Percentiles rank a stretch among this genome's conserved stretches.
These are phyloP conservation scores for Drosophila truncata DNA, from an alignment of 1,140 invertebrate genomes.

Conservation along the genomic window DNA sequence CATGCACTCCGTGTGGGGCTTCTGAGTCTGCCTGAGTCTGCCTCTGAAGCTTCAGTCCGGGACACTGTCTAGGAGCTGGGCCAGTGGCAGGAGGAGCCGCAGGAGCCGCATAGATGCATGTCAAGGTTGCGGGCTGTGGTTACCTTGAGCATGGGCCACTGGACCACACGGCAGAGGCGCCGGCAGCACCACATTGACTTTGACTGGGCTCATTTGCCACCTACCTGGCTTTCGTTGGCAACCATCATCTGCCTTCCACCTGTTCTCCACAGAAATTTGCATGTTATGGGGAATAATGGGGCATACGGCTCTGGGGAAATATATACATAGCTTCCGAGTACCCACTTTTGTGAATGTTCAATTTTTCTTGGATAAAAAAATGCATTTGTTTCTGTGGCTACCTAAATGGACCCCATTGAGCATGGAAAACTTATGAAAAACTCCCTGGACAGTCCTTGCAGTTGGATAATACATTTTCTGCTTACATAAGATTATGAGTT, in stretches of 20 bases:
- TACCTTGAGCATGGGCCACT: conserved; percentile 46
- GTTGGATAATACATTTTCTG: not conserved
- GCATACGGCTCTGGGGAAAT: not conserved
- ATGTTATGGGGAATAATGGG: conserved; percentile 19
- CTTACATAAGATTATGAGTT: too few species aligned
- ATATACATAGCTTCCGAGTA: not conserved
- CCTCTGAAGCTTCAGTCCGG: not conserved
- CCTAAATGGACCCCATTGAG: not conserved
- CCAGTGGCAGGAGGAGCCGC: conserved; percentile 19
- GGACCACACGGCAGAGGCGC: conserved; percentile 44
- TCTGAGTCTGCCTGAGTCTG: conserved; percentile 13
- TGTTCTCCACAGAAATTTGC: conserved; percentile 23
- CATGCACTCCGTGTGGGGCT: conserved; percentile 22
- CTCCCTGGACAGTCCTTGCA: not conserved
- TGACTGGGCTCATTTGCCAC: conserved; percentile 45
- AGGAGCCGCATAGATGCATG: conserved; percentile 75
- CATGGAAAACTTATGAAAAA: not conserved
- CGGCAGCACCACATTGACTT: conserved; percentile 67
- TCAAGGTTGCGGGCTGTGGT: conserved; percentile 79
- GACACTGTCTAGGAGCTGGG: conserved; percentile 7
- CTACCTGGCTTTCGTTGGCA: conserved; percentile 9
- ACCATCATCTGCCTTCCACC: not conserved
- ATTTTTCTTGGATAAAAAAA: not conserved
- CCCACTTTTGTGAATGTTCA: not conserved
- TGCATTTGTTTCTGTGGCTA: not conserved